Conservation (phyloP, 2,797 vertebrate genomes). For the Tinamus major region DNA sequence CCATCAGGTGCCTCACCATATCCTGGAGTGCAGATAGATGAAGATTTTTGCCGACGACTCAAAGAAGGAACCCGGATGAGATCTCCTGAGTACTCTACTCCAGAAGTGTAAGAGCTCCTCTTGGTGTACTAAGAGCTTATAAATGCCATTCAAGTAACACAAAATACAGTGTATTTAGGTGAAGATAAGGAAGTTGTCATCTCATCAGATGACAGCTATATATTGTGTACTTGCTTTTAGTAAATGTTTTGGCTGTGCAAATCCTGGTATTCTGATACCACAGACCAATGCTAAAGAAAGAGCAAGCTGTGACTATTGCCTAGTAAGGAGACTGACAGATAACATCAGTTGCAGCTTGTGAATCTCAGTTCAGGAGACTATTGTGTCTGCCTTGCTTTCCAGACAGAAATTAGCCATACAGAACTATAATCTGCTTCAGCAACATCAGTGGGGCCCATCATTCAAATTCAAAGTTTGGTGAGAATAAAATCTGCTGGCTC, state of each 20-base stretch:
- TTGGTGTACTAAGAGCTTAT: neutral
- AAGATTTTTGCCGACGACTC: conserved; percentile 92
- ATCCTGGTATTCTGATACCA: neutral
- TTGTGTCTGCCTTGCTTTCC: neutral
- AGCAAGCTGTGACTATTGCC: neutral
- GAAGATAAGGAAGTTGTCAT: neutral
- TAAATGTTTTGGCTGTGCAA: fast-evolving
- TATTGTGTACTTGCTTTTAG: neutral
- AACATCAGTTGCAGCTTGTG: fast-evolving
- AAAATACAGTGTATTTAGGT: neutral
- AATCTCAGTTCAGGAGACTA: neutral
- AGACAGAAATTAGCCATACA: neutral
- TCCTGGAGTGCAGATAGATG: conserved; percentile 93
- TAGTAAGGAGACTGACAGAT: neutral
- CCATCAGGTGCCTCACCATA: conserved; percentile 91
- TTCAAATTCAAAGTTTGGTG: neutral
- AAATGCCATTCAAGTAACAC: neutral
- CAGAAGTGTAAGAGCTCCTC: conserved; percentile 89
- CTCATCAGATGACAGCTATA: neutral
- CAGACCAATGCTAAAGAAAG: neutral
- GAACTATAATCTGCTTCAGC: neutral
- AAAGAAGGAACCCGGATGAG: conserved; percentile 96
- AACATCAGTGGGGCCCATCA: neutral
- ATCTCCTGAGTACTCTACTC: conserved; percentile 91
- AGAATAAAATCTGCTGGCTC: neutral